Base-by-base conservation (phyloP, 2,113 vertebrate species). In the Hyaena hyaena region DNA sequence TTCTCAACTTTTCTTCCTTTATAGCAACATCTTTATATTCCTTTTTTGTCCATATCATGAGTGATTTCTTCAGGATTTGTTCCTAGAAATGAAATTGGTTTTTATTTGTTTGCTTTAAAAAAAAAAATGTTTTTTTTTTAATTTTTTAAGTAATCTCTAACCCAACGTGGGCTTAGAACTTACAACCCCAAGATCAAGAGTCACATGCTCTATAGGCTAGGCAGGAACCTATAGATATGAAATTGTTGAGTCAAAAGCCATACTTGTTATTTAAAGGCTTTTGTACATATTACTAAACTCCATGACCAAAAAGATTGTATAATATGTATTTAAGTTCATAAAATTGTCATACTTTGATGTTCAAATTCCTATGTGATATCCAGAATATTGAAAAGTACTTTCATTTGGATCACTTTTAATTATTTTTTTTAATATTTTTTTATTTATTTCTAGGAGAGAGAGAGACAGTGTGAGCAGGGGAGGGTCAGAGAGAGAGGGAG, bases 311-410 rank as follows among this genome's bases (percentile, higher is more conserved):
- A 90, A 88, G 80, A 83, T 73, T 23, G 4, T 65, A 0, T 86
- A 35, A 88, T 21, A 90, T 82, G 63, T 69, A 24, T 92, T 96
- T 92, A 39, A 87, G 43, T 86, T 92, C 73, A 53, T 82, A 81
- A 90, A 73, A 48, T 79, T 84, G 55, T 95, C 33, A 63, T 10
- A 26, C 10, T 5, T 53, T 86, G 39, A 76, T 68, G 95, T 95
- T 82, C 76, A 95, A 45, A 69, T 63, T 48, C 28, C 9, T 45
- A 9, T 39, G 3, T 89, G 74, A 77, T 77, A 92, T 61, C 14
- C 45, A 53, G 23, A 86, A 58, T 87, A 58, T 82, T 85, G 50
- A 33, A 66, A 97, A 88, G 14, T n/a, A 68, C 61, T 94, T 96
- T 63, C 77, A 3, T 80, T 95, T 91, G 69, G 10, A 35, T 88